phyloP scores from a whole-genome alignment of 1,140 invertebrate genomes.

The Bombus impatiens region DNA sequence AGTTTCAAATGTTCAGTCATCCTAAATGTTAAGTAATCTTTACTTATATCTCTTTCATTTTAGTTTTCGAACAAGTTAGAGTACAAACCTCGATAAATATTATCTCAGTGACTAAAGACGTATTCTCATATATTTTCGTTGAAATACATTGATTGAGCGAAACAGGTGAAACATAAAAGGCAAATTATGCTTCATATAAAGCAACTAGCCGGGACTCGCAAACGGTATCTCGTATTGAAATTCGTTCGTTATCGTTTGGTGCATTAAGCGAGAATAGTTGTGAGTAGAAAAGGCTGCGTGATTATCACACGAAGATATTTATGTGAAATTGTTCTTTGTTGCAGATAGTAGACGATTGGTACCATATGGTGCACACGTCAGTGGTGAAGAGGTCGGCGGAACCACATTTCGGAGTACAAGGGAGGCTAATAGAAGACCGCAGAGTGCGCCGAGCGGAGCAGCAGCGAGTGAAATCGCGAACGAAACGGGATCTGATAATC shows the following conservation, averaged over 20 bases:
- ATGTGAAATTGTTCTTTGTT: constrained; percentile 76
- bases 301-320: neutral
- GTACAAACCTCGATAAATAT: constrained; percentile 15
- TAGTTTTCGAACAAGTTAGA: neutral
- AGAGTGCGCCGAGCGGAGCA: constrained; percentile 88
- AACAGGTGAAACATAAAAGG: neutral
- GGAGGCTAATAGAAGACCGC: constrained; percentile 86
- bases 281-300: neutral
- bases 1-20: too few species aligned
- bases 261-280: neutral
- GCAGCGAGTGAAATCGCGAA: constrained; percentile 86
- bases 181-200: neutral
- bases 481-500: constrained; percentile 87
- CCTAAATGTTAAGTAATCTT: too few species aligned
- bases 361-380: constrained; percentile 90
- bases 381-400: constrained; percentile 88
- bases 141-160: neutral
- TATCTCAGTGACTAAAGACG: neutral
- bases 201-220: neutral
- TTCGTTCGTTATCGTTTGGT: neutral
- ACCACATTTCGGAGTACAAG: constrained; percentile 86
- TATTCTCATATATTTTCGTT: too few species aligned
- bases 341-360: constrained; percentile 91
- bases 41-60: too few species aligned
- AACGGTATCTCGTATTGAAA: neutral